Base-by-base conservation (phyloP, 53 echinoderm and acorn worm species). In the Paelopatides confundens region DNA sequence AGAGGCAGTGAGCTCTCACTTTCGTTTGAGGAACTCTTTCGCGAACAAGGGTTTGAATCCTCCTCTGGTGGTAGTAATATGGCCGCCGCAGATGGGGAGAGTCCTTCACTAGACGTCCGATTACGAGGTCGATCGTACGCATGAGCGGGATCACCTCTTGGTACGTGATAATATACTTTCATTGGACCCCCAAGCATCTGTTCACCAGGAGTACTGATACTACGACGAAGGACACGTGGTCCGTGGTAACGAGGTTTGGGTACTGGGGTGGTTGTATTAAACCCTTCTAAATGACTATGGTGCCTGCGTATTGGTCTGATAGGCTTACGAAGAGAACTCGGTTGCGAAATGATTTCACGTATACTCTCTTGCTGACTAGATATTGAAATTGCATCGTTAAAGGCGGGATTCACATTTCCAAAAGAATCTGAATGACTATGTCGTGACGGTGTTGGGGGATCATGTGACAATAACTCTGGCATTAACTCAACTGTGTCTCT, bases 111-210 rank as follows among this genome's bases (percentile, higher is more conserved):
- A 82, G 86, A 88, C 79, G 93, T 94, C 33, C 93, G 90, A 54
- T 86, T 86, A 46, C 94, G 77, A 21, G 94, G 96, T 12, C 86
- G 86, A 66, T 96, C 96, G 79, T 94, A 94, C 12, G 49, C 85
- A 87, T 21, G 70, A 46, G 87, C 65, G 26, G 77, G 71, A 82
- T 90, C 86, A 43, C 88, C 88, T 66, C 90, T 92, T 39, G 96
- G 96, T 82, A 96, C 96, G 5, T 89, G 92, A 87, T 96, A 96
- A 63, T 94, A 92, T 7, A 94, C 92, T 66, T 96, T 90, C 27
- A 87, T 64, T 24, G 66, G 77, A 77, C 78, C 65, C 17, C 83
- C 81, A 52, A 87, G 76, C 8, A 88, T 86, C 36, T 92, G 88
- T 23, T 86, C 89, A 68, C 91, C 94, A 12, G 96, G 94, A 52